Conservation (phyloP, 2,113 vertebrate genomes). For the Elephantulus edwardii region DNA sequence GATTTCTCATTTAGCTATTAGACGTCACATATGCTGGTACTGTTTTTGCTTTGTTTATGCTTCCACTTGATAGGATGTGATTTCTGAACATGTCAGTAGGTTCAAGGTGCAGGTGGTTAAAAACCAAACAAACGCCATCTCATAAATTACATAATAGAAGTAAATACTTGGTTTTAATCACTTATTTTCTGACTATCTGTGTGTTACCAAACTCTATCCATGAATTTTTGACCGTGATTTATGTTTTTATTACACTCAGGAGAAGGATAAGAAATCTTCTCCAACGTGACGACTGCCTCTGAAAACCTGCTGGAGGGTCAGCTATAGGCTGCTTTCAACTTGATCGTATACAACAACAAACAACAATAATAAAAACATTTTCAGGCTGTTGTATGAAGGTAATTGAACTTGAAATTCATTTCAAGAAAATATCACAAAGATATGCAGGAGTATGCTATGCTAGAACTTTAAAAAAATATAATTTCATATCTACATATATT, state of each 20-base stretch:
- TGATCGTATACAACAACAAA: too few species aligned
- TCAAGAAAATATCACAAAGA: not conserved
- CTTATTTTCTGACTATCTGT: not conserved
- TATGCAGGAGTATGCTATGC: not conserved
- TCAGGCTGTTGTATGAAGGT: not conserved
- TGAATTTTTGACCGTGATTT: not conserved
- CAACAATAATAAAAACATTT: not conserved
- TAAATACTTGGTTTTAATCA: not conserved
- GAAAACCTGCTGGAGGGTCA: too few species aligned
- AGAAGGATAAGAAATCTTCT: too few species aligned
- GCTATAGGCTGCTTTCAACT: too few species aligned
- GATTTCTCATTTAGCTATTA: not conserved
- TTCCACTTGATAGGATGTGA: not conserved
- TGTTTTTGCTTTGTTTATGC: not conserved
- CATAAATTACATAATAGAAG: not conserved
- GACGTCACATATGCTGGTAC: not conserved
- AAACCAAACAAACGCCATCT: too few species aligned
- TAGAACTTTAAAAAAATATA: too few species aligned
- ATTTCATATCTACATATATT: too few species aligned
- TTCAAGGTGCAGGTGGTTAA: not conserved
- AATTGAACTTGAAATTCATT: not conserved
- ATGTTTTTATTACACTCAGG: not conserved
- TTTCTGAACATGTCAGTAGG: not conserved
- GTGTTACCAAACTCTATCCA: not conserved
- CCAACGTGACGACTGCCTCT: too few species aligned